These are phyloP conservation scores for Aphelenchoides avenae DNA, from an alignment of 1,140 invertebrate species.

Conservation along the genomic window DNA sequence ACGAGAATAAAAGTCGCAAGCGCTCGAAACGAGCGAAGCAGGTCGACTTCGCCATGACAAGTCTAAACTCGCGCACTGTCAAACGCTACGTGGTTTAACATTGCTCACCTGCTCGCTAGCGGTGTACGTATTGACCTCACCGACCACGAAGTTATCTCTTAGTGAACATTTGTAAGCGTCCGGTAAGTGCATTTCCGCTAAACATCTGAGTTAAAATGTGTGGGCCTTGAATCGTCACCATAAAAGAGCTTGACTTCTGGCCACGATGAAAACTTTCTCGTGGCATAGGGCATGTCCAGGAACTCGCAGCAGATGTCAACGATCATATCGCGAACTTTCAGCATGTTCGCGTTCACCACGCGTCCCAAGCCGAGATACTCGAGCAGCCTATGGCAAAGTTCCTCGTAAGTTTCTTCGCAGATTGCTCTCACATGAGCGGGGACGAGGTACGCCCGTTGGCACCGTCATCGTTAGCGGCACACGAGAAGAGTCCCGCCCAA, in stretches of 20 bases:
- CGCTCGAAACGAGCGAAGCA: constrained; percentile 31
- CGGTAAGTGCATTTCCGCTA: constrained; percentile 28
- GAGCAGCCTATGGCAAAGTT: constrained; percentile 10
- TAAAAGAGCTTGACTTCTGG: constrained; percentile 26
- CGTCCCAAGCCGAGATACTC: constrained; percentile 14
- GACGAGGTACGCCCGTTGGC: constrained; percentile 10
- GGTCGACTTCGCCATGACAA: constrained; percentile 18
- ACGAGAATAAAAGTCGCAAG: constrained; percentile 24
- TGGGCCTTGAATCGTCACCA: constrained; percentile 7
- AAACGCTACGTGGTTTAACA: background rate
- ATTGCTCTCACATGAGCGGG: constrained; percentile 17
- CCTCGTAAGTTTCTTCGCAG: background rate
- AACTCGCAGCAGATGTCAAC: constrained; percentile 37
- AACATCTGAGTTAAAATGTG: background rate
- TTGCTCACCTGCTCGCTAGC: constrained; percentile 14
- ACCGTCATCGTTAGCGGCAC: constrained; percentile 4
- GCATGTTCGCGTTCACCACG: constrained; percentile 9
- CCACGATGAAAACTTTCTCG: constrained; percentile 21
- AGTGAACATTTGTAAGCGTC: constrained; percentile 30
- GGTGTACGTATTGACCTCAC: constrained; percentile 18
- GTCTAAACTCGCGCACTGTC: background rate
- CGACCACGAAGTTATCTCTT: constrained; percentile 34
- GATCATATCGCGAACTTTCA: constrained; percentile 28
- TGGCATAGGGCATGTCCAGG: constrained; percentile 21
- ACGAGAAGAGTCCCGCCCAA: constrained; percentile 28